Base-by-base conservation (phyloP, 2,888 invertebrate genomes). In the Mythimna albipuncta region DNA sequence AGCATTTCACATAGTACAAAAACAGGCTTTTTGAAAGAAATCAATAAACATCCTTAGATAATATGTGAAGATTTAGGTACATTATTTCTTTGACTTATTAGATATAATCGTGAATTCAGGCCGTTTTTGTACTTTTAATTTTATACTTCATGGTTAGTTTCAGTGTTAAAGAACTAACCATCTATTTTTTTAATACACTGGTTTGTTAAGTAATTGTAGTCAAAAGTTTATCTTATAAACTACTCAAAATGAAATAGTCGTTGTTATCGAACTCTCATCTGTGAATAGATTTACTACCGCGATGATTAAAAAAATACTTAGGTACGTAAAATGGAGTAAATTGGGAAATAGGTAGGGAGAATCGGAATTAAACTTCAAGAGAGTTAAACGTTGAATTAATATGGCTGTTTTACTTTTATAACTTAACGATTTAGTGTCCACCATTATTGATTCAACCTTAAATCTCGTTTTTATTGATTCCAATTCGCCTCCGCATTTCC, bases 1-100 rank as follows among this genome's bases (percentile, higher is more conserved):
- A 85, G 85, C 81, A 79, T 82, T 81, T 85, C 3, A 59, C 64
- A 35, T 72, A 87, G 85, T 88, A 89, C 88, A 88, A 87, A 87
- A 89, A 85, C 80, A 76, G 82, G 74, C 73, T 58, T 67, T 62
- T 74, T 54, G 32, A 72, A 68, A 47, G 64, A 69, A 72, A 62
- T n/a, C 10, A 32, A 62, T 64, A 44, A 50, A 63, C 41, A 41
- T 54, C 55, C 44, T 68, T 61, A 38, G 55, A 54, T n/a, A 44
- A 16, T 38, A 69, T n/a, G 50, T 75, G 47, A 64, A 64, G 69
- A 63, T 64, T 58, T 64, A 59, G 64, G 82, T 63, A 64, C 54
- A 57, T 26, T 67, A 61, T 11, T 61, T 72, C 41, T 65, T 70
- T 65, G 57, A 81, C 10, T 69, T 72, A 64, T 58, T 47, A 47